Evolutionary conservation across 2,888 invertebrate species (phyloP), one percentile per base, ranked within the genome.

Genomic region (Dolichopus griseipennis): DNA sequence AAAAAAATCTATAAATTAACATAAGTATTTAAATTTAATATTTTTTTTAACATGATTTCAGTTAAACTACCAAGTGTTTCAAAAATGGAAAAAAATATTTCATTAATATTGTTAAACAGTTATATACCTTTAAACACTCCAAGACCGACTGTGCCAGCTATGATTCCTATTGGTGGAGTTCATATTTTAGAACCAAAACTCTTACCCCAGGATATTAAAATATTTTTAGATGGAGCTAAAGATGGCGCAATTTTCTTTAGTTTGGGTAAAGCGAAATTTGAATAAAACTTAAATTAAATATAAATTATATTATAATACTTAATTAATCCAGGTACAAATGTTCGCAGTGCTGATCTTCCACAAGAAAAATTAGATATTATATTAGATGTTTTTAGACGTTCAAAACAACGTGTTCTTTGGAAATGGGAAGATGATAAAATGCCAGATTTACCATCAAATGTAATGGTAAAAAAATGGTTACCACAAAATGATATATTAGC

Each of bases 91-190:
- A 79, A 77, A 61, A 81, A 81, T 66, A 76, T 84, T n/a, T 83
- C 84, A 1, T 73, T 84, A 7, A 77, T 84, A 52, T 72, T 86
- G 64, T 73, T 83, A 0, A 85, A 86, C 74, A 81, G 83, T 66
- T 83, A 85, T 75, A 78, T 80, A 52, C 80, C 81, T 4, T 71
- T 85, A 52, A 80, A 81, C 52, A 81, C 81, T 4, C 74, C 83
- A 7, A 78, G 82, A 65, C 83, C 85, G 8, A 74, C 78, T 0
- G 78, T 82, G 2, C 78, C 82, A 1, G 80, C 79, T 5, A 77
- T 85, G 71, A 76, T 86, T 9, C 81, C 84, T 65, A 82, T 86
- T 8, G 86, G 84, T 12, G 87, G 86, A 52, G 76, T 85, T 68
- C 86, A 86, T 70, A 81, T 86, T 63, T 79, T 80, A 66, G 76